Evolutionary conservation across 2,113 vertebrate species (phyloP).

Genomic region (Pseudopipra pipra): DNA sequence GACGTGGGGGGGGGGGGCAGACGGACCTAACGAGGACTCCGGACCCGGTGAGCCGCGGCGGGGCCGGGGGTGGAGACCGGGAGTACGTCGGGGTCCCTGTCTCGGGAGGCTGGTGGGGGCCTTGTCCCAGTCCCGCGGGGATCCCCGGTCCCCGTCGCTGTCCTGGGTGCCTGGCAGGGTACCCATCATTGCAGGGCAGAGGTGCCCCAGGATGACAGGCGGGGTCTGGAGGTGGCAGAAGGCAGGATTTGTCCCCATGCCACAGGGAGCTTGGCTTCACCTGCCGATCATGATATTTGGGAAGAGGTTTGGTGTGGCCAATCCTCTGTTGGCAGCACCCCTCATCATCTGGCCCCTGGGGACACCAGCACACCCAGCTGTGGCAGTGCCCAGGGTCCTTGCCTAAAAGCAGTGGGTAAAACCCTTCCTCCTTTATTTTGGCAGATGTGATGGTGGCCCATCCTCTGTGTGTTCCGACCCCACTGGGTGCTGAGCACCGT

Average conservation of each 20-base stretch:
- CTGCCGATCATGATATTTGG: neutral
- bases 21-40: neutral
- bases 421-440: neutral
- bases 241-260: neutral
- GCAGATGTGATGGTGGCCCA: neutral
- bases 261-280: neutral
- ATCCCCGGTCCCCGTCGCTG: neutral
- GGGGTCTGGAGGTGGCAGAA: neutral
- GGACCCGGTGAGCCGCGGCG: neutral
- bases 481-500: neutral
- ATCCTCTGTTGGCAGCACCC: neutral
- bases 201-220: too few relatives aligned
- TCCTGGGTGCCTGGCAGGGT: neutral
- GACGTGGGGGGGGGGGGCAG: neutral
- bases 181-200: neutral
- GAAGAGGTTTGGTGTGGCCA: neutral
- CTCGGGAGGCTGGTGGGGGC: neutral
- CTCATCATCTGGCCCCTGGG: accelerated
- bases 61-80: too few relatives aligned
- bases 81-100: neutral
- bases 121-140: neutral
- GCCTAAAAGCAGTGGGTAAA: accelerated
- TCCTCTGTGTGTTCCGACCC: accelerated
- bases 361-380: neutral
- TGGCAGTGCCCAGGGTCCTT: neutral